Base-by-base conservation (phyloP, 1,140 invertebrate species). In the Drosophila orena region DNA sequence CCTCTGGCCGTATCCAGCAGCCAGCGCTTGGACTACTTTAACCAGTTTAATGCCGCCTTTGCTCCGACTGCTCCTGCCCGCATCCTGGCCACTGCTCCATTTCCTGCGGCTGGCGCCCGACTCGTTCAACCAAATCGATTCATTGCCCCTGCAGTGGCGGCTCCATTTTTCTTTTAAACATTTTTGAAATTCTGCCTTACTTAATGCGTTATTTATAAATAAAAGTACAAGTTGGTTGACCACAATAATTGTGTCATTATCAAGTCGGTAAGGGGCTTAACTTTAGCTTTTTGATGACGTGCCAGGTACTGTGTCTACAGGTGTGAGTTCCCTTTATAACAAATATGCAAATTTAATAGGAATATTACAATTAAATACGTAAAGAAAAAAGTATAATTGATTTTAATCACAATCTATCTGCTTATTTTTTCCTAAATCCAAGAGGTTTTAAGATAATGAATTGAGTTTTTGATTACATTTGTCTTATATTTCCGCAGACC, bases 11-110 rank as follows among this genome's bases (percentile, higher is more conserved):
- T 88, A 20, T 89, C 83, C 5, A 73, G 83, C 47, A 88, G 83
- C 27, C 84, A 88, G 27, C 71, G 83, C 3, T 49, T 88, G 71
- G 72, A 88, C 46, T 88, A 89, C 52, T 89, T 88, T 1, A 88
- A 88, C 53, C 79, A 88, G 12, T 70, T 71, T 40, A 89, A 88
- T 74, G 79, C 84, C 2, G 83, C 84, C 30, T 80, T 74, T 54
- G 60, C 56, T 7, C 74, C 79, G 2, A 30, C 59, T 1, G 24
- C 58, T 38, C 34, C 83, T 6, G 84, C 71, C 15, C 76, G 84
- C 14, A 15, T 88, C 7, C 22, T 89, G 30, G 50, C 76, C 42
- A 58, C 53, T 22, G 44, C 61, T 1, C 72, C 71, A 2, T 68
- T 76, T 4, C 8, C 70, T 37, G 8, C 35, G 1, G 22, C 69